Base-by-base conservation (phyloP, 37 sponge, comb jelly and placozoan species). In the Chondrosia reniformis region DNA sequence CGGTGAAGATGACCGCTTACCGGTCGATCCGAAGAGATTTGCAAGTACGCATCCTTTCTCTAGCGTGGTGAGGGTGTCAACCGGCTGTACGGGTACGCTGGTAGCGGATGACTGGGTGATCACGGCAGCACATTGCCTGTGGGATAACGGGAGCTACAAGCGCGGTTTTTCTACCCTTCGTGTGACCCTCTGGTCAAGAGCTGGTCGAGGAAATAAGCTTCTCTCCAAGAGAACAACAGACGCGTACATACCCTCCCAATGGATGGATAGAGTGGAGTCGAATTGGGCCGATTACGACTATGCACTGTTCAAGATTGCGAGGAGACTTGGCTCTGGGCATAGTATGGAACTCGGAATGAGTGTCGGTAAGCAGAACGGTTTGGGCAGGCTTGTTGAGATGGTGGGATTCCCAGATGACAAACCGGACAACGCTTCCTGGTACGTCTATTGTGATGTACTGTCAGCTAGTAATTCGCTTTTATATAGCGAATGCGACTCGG, bases 391-490 rank as follows among this genome's bases (percentile, higher is more conserved):
- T 8, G 66, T 88, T 0, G 79, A 94, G 43, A 91, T 82, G 62
- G 83, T 83, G 8, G 88, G 91, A 33, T 94, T 87, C 66, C 91
- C 91, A 24, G 95, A 94, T 46, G 95, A 94, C 65, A 93, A 93
- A 63, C 74, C 81, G 0, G 46, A 63, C 7, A 46, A 82, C 17
- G 75, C 83, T 1, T 30, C 76, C 54, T 94, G 95, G 91, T 82
- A 83, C 41, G 73, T 76, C 28, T 54, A 63, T 34, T 91, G 88
- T 45, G 45, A 49, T 19, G 79, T 94, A 12, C 9, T 41, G 25
- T 77, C 86, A 8, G 77, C 83, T n/a, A 77, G 83, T 19, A 78
- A 72, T 0, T 77, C 81, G 30, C 44, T 88, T 46, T 81, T 94
- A 1, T 94, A 91, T 73, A 88, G 88, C 52, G 64, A 38, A 37